phyloP scores from a whole-genome alignment of 1,140 invertebrate genomes.

The Acromyrmex heyeri region DNA sequence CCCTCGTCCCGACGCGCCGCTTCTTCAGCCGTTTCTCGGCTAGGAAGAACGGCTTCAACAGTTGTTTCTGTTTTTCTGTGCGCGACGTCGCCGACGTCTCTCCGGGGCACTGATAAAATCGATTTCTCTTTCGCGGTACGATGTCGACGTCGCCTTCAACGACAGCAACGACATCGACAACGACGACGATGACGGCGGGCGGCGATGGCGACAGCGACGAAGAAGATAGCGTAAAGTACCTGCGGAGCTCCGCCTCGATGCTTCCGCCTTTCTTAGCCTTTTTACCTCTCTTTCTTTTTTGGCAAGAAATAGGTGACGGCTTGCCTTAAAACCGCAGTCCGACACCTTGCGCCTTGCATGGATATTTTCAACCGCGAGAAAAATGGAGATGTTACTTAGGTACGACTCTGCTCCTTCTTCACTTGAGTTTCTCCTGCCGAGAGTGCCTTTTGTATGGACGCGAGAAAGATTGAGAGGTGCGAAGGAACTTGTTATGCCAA shows the following conservation, averaged over 20 bases:
- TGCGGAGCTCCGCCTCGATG: constrained; percentile 49
- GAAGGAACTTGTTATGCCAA: constrained; percentile 41
- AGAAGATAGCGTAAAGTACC: constrained; percentile 32
- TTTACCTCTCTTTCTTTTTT: constrained; percentile 27
- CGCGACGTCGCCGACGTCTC: constrained; percentile 72
- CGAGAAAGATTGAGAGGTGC: constrained; percentile 15
- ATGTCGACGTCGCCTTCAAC: constrained; percentile 50
- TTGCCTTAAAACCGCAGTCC: constrained; percentile 40
- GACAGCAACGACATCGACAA: constrained; percentile 47
- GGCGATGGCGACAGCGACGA: constrained; percentile 26
- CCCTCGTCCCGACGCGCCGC: constrained; percentile 25
- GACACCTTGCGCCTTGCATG: constrained; percentile 29
- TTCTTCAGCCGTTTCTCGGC: constrained; percentile 46
- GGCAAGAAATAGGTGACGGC: constrained; percentile 23
- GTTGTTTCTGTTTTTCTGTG: constrained; percentile 79
- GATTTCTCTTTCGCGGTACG: constrained; percentile 70
- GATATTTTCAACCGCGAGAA: constrained; percentile 43
- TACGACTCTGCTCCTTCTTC: not conserved
- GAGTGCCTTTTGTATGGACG: constrained; percentile 12
- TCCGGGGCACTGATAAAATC: constrained; percentile 77
- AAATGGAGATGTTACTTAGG: constrained; percentile 29
- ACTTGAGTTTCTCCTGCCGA: not conserved
- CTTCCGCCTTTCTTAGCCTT: constrained; percentile 18
- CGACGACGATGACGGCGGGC: constrained; percentile 21
- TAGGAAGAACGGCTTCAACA: constrained; percentile 50